These are phyloP conservation scores for Diabrotica balteata DNA, from an alignment of 2,888 invertebrate genomes.

Conservation along the genomic window DNA sequence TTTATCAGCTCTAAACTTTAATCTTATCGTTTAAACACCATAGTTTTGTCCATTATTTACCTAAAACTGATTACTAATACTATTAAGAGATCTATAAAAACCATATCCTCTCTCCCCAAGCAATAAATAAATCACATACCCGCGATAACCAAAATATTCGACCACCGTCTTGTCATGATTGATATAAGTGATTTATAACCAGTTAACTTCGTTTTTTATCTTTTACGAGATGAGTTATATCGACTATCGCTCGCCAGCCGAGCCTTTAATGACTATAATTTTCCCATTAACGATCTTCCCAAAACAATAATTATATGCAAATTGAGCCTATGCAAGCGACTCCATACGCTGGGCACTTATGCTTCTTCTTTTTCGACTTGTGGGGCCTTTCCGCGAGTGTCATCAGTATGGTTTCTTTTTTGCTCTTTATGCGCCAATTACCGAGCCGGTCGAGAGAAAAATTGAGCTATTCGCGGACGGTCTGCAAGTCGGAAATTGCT, in stretches of 20 bases:
- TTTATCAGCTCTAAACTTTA: too few relatives aligned
- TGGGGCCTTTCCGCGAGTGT: constrained; percentile 13
- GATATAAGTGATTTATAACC: constrained; percentile 27
- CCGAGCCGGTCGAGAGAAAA: not conserved
- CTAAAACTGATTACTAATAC: not conserved
- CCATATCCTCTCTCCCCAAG: constrained; percentile 8
- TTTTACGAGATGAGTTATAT: constrained; percentile 20
- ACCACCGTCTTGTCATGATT: constrained; percentile 20
- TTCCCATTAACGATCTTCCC: constrained; percentile 24
- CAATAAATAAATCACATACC: constrained; percentile 17
- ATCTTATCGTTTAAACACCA: too few relatives aligned
- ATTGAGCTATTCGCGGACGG: not conserved
- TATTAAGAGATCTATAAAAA: constrained; percentile 1
- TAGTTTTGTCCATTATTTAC: too few relatives aligned
- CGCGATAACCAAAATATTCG: constrained; percentile 22
- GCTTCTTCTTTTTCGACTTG: constrained; percentile 11
- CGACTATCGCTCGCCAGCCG: constrained; percentile 6
- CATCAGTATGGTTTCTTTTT: constrained; percentile 9
- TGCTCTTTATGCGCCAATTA: not conserved
- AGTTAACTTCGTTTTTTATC: constrained; percentile 25
- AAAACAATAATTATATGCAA: constrained; percentile 31
- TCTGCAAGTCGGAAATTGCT: not conserved
- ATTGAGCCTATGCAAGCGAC: constrained; percentile 16
- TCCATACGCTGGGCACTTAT: constrained; percentile 15
- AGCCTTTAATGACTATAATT: constrained; percentile 29